Base-by-base conservation (phyloP, 2,888 invertebrate species). In the Cheilosia grossa region DNA sequence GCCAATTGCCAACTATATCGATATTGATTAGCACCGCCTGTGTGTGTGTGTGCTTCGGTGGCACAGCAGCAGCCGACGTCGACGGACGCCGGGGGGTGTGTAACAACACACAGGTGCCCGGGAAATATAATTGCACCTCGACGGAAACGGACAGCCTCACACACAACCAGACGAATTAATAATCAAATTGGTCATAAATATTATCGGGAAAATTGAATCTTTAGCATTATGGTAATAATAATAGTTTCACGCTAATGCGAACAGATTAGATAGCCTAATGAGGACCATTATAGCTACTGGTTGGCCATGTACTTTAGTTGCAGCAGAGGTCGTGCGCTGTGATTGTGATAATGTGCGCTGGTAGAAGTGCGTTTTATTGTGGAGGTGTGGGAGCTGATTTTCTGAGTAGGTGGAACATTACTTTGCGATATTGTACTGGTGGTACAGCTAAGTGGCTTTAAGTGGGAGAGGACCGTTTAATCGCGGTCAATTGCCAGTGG, bases 121-220 rank as follows among this genome's bases (percentile, higher is more conserved):
- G 54, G 37, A 37, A 49, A 56, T 49, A 61, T 42, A 64, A 56
- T 64, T 64, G 53, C 59, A n/a, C 40, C 88, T 88, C 87, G 87
- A 83, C 88, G 87, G 82, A 82, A 86, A 83, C 88, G 87, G 82
- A 82, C 87, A 72, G 77, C 75, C 82, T 78, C 75, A 69, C 86
- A 82, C 69, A 74, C 85, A 58, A 19, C 17, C 33, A 51, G 10
- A 61, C 17, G 24, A n/a, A 81, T 81, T 73, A 77, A 77, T 72
- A 72, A 73, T 77, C 59, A 67, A 86, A 86, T 82, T 82, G 82
- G 64, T 21, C 77, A 73, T 86, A 78, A 86, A 86, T 78, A 78
- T 78, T 82, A 82, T 74, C 82, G 53, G 61, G 82, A 61, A 85
- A 85, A 85, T 85, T 85, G 75, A 85, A 85, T 81, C 70, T 75